Evolutionary conservation across 1,140 invertebrate species (phyloP), one percentile per base, ranked within the genome.

Genomic region (Agrypnia vestita): DNA sequence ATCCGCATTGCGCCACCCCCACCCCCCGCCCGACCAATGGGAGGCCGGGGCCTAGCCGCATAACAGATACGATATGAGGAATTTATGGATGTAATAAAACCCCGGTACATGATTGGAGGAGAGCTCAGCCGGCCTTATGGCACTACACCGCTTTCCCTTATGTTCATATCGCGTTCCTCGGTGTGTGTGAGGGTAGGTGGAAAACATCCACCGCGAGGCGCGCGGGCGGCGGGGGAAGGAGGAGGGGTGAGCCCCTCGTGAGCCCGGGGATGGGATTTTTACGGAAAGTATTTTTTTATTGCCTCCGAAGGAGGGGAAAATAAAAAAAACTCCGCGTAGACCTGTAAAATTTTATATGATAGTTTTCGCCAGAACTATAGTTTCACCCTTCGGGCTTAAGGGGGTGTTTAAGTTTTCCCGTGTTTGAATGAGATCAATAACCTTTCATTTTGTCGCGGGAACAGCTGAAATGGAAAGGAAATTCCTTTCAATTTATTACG

Each of bases 61-160:
- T 80, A 77, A 72, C 71, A 82, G 78, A 76, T 85, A 86, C 87
- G 88, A 90, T 90, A 90, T 90, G 89, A 90, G 90, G 89, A 91
- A 90, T 90, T 91, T 91, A 91, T 91, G 90, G 89, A 91, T 90
- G 90, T 91, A 91, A 91, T 91, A 91, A 90, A 90, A 90, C 86
- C 87, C 87, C 86, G 87, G 87, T 88, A 86, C 88, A 88, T 87
- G 86, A 90, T 89, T 90, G 90, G 90, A 88, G 86, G 87, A 88
- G 84, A 86, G 67, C 46, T 53, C 49, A 69, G 64, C 61, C 61
- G 64, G 76, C 53, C 73, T 75, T 75, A 56, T 69, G 53, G 72
- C 77, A 59, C 44, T 82, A 76, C 73, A 74, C 76, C 69, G 75
- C 53, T 72, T 78, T 76, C 77, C 75, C 76, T 81, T 82, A 76